Base-by-base conservation (phyloP, 2,888 invertebrate species). In the Trypoxylon attenuatum region DNA sequence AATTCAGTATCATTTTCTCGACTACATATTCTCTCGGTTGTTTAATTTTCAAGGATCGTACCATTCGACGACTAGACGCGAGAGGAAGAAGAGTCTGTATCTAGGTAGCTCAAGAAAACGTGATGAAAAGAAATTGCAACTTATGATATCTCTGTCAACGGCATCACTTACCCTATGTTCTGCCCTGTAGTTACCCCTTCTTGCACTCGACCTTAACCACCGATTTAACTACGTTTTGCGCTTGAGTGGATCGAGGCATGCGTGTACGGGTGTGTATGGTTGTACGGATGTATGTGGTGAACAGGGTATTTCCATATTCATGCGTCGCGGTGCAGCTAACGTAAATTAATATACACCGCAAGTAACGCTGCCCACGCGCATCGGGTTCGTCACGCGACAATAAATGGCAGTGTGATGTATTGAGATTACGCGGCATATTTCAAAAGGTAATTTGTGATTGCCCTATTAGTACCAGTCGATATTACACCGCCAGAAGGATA, bases 271-370 rank as follows among this genome's bases (percentile, higher is more conserved):
- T 33, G 33, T 10, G 33, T 13, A 33, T 33, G 13, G 10, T 33
- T 33, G 8, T n/a, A n/a, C n/a, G n/a, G n/a, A n/a, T n/a, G n/a
- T n/a, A n/a, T n/a, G 33, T 33, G 33, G 33, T 5, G 13, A 29
- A 43, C 41, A 27, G n/a, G 56, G 55, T 46, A 72, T 73, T 73
- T 73, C 55, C 66, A 72, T 73, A 73, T 69, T 73, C 69, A 72
- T 72, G 27, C 45, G 21, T 19, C 45, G 43, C 47, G 42, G 52
- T 43, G 46, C 33, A 19, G 39, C 46, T 23, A 51, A 47, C 23
- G 45, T 53, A 61, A 72, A 69, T 73, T 69, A 69, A 60, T 69
- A 69, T 53, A 66, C 53, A 53, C 15, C 23, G 39, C 55, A 25
- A 54, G 58, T 49, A 58, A 61, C 57, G 45, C 63, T 42, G 33